phyloP scores from a whole-genome alignment of 2,113 vertebrate species.

The Sarotherodon lohbergeri region DNA sequence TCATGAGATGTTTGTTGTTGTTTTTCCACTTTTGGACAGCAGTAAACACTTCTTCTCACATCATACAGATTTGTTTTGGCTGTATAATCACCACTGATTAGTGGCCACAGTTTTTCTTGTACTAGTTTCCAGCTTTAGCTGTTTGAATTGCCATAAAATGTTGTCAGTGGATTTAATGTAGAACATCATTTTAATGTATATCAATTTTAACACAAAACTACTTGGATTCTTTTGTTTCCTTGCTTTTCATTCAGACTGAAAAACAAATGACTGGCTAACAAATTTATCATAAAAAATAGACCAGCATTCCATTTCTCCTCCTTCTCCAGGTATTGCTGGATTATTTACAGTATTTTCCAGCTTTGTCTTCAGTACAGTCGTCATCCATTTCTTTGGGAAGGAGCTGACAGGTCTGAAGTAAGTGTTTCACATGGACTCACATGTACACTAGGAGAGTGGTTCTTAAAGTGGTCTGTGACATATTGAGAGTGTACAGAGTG shows the following conservation, averaged over 20 bases:
- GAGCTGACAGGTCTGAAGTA: conserved; percentile 96
- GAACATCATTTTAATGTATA: neutral
- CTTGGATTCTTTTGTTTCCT: neutral
- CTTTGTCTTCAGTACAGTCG: conserved; percentile 95
- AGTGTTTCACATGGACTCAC: conserved; percentile 35
- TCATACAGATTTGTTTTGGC: neutral
- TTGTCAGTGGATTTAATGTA: neutral
- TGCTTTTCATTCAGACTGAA: neutral
- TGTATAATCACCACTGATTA: neutral
- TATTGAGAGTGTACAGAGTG: neutral
- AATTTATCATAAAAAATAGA: neutral
- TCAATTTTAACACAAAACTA: neutral
- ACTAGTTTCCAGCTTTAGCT: neutral
- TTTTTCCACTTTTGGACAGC: neutral
- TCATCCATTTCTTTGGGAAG: conserved; percentile 96
- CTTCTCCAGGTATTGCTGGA: conserved; percentile 85
- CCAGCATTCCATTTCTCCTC: neutral
- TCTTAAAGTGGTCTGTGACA: neutral
- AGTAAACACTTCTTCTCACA: neutral
- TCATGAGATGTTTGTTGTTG: neutral
- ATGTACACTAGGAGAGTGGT: neutral
- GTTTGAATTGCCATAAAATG: neutral
- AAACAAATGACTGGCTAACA: neutral
- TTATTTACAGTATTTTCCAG: conserved; percentile 98
- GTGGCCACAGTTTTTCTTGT: neutral